A percentile compares a stretch with the other conserved stretches of the same genome.
Conservation (phyloP, 2,888 invertebrate species). For the Sipha maydis region DNA sequence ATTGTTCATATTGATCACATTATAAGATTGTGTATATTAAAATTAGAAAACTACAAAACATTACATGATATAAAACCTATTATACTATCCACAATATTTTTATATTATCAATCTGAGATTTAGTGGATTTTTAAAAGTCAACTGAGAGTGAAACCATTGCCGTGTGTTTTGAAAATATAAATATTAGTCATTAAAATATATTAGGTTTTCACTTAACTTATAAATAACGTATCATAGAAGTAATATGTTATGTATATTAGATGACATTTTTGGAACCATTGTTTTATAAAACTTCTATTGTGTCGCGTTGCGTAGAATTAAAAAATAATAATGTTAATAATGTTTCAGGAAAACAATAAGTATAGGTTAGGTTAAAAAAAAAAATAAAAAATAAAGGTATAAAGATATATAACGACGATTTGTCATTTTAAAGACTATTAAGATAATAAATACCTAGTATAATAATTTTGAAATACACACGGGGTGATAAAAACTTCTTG, state of each 20-base stretch:
- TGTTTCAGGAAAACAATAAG: neutral
- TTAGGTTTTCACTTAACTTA: neutral
- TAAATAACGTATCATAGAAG: neutral
- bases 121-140: no score
- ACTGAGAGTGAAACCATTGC: neutral
- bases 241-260: slow-evolving; percentile 13
- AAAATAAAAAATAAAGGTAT: no score
- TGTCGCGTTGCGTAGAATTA: neutral
- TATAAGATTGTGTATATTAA: no score
- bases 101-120: no score
- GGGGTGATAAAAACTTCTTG: neutral
- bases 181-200: neutral
- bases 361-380: neutral
- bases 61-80: no score
- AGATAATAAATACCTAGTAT: neutral
- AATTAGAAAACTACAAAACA: no score
- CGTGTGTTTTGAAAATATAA: neutral
- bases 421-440: slow-evolving; percentile 26
- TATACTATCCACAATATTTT: no score
- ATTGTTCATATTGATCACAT: no score
- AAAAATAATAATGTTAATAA: slow-evolving; percentile 1
- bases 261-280: neutral
- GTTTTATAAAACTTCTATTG: slow-evolving; percentile 18
- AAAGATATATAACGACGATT: neutral
- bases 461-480: neutral